Conservation (phyloP, 2,888 invertebrate genomes). For the Leptinotarsa rubiginosa region DNA sequence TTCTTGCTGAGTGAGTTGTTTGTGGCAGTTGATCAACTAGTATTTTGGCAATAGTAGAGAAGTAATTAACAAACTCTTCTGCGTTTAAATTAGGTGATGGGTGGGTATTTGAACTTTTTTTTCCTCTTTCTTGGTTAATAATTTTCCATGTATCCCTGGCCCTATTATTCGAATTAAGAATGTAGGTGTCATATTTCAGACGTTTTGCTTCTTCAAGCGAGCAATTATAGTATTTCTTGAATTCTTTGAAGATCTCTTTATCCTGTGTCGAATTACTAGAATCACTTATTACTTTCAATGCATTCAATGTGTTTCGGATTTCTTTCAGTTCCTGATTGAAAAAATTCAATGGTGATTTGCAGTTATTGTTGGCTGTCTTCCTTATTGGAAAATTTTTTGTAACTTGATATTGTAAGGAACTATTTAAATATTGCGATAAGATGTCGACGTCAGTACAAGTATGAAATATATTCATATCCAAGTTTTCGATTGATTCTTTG, state of each 20-base stretch:
- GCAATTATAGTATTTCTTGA: too few relatives aligned
- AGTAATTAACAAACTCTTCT: background rate
- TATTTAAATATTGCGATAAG: background rate
- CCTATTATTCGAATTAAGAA: too few relatives aligned
- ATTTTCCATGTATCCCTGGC: too few relatives aligned
- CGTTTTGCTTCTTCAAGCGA: too few relatives aligned
- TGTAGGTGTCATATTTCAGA: too few relatives aligned
- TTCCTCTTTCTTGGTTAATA: too few relatives aligned
- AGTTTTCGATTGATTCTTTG: background rate
- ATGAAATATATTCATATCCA: conserved; percentile 1
- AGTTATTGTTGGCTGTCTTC: background rate
- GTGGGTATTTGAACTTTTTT: too few relatives aligned
- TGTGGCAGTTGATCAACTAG: background rate
- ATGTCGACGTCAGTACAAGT: background rate
- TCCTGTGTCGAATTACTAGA: background rate
- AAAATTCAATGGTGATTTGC: background rate
- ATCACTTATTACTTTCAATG: background rate
- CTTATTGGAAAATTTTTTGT: background rate
- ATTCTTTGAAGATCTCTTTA: background rate
- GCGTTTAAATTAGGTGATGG: background rate
- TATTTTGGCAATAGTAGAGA: background rate
- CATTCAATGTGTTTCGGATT: background rate
- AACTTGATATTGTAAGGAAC: background rate
- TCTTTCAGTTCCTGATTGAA: background rate
- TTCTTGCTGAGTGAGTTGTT: background rate